Percentiles rank a stretch among this genome's conserved stretches.
Evolutionary conservation across 1,140 invertebrate species (phyloP).

Genomic region (Triops longicaudatus): DNA sequence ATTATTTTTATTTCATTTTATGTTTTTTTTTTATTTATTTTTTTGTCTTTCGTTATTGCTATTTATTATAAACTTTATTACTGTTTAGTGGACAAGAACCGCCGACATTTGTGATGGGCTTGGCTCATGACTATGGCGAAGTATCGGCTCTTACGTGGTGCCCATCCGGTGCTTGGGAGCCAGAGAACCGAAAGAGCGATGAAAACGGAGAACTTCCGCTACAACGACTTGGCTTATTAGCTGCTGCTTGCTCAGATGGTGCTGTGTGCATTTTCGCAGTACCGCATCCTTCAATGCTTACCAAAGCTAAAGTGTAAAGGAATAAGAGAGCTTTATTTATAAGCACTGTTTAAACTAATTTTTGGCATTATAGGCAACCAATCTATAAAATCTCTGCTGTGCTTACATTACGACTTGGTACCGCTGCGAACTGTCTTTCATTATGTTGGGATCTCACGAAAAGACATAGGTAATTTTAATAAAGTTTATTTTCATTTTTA

Average conservation of each 20-base stretch:
- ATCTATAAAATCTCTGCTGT: constrained; percentile 41
- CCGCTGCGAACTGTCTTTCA: constrained; percentile 40
- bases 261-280: constrained; percentile 52
- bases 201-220: constrained; percentile 28
- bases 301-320: constrained; percentile 24
- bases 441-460: constrained; percentile 43
- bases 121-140: constrained; percentile 55
- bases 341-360: neutral
- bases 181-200: constrained; percentile 29
- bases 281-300: constrained; percentile 44
- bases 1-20: too few species aligned
- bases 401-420: constrained; percentile 38
- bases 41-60: too few species aligned
- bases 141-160: constrained; percentile 65
- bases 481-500: constrained; percentile 29
- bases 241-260: constrained; percentile 56
- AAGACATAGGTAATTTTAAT: constrained; percentile 38
- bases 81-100: neutral
- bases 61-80: too few species aligned
- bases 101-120: constrained; percentile 44
- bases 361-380: constrained; percentile 32
- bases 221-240: constrained; percentile 55
- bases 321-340: neutral
- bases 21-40: too few species aligned
- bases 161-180: constrained; percentile 56